Conservation (phyloP, 2,888 invertebrate species). For the Neria commutata region DNA sequence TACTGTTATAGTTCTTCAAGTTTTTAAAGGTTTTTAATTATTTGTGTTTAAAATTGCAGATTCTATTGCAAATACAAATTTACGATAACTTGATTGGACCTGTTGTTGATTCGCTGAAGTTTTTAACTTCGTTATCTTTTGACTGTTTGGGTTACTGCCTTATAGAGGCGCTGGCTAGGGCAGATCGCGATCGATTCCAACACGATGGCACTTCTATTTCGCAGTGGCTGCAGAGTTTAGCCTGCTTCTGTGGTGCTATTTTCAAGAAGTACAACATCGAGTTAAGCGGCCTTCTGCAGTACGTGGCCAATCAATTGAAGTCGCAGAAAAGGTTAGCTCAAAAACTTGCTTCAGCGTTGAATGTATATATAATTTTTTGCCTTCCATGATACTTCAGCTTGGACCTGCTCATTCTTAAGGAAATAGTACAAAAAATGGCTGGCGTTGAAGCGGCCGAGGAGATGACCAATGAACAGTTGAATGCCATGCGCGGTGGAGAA, state of each 20-base stretch:
- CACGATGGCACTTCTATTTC: constrained; percentile 92
- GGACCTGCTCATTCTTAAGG: constrained; percentile 91
- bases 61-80: constrained; percentile 82
- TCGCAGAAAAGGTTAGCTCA: constrained; percentile 84
- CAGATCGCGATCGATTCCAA: constrained; percentile 78
- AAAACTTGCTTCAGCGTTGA: neutral
- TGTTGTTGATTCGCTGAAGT: constrained; percentile 97
- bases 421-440: constrained; percentile 99
- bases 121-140: constrained; percentile 91
- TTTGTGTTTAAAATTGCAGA: constrained; percentile 57
- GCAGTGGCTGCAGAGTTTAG: constrained; percentile 91
- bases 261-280: constrained; percentile 98
- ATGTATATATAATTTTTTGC: neutral
- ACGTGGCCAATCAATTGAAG: constrained; percentile 96
- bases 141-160: constrained; percentile 96
- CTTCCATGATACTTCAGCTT: constrained; percentile 65
- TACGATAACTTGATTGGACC: constrained; percentile 95
- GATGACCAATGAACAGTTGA: constrained; percentile 93
- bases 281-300: constrained; percentile 92
- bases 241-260: constrained; percentile 94
- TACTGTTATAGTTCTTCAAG: neutral
- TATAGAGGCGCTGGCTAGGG: constrained; percentile 87
- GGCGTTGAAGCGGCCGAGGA: constrained; percentile 97
- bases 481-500: constrained; percentile 97
- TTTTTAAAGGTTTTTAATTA: constrained; percentile 5